Evolutionary conservation across 2,113 vertebrate genomes (phyloP).

Genomic region (Thermophis baileyi): DNA sequence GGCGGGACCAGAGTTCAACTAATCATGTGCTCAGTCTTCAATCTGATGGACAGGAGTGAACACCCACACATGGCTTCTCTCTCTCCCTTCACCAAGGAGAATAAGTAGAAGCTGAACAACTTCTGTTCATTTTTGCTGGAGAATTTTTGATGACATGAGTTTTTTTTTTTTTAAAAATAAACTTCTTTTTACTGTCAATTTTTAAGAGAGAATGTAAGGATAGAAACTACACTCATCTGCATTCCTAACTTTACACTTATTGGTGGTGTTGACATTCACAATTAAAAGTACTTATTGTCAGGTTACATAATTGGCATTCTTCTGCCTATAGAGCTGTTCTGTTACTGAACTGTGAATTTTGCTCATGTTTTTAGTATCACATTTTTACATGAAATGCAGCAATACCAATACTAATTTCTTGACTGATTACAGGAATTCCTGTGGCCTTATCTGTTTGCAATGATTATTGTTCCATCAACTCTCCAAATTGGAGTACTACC

Average conservation of each 20-base stretch:
- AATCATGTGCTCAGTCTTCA: too few relatives aligned
- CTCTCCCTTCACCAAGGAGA: too few relatives aligned
- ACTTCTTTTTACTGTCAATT: background rate
- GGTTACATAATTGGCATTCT: background rate
- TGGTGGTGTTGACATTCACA: background rate
- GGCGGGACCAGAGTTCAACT: too few relatives aligned
- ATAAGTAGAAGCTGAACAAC: background rate
- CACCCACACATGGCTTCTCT: too few relatives aligned
- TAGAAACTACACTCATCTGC: background rate
- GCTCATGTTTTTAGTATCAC: background rate
- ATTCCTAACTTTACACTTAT: background rate
- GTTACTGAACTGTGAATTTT: background rate
- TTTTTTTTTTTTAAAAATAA: background rate
- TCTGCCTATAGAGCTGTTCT: background rate
- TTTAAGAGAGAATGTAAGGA: background rate
- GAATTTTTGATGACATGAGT: background rate
- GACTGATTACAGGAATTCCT: constrained; percentile 73
- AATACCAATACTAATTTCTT: background rate
- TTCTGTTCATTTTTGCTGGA: background rate
- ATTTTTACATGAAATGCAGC: background rate
- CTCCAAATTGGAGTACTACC: constrained; percentile 83
- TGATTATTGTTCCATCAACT: constrained; percentile 76
- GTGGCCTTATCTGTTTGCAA: constrained; percentile 87
- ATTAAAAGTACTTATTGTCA: background rate
- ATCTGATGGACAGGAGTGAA: too few relatives aligned